Evolutionary conservation across 2,113 vertebrate species (phyloP).

Genomic region (Barnardius zonarius): DNA sequence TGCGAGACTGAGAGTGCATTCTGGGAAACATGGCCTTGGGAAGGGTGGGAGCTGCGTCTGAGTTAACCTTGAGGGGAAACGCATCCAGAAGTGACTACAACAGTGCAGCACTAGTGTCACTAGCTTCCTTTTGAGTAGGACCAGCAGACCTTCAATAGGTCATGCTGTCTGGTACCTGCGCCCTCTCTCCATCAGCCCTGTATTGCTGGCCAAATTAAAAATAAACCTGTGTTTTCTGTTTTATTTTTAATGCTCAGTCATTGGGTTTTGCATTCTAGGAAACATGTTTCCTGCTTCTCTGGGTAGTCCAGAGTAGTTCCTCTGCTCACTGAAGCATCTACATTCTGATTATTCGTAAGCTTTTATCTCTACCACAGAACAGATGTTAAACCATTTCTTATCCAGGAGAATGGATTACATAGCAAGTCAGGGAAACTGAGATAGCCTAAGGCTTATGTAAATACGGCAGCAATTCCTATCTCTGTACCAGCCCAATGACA

Average conservation of each 20-base stretch:
- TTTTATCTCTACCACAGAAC: neutral
- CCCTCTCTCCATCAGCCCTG: neutral
- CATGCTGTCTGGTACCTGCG: neutral
- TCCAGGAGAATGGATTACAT: neutral
- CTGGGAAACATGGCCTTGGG: neutral
- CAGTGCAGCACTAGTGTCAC: accelerated
- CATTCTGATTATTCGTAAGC: neutral
- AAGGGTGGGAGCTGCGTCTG: accelerated
- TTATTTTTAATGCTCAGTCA: neutral
- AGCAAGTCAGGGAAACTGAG: neutral
- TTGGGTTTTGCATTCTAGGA: neutral
- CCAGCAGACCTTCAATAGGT: neutral
- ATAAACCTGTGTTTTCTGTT: neutral
- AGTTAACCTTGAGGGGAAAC: neutral
- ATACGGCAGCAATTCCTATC: neutral
- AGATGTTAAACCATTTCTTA: neutral
- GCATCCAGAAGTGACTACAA: neutral
- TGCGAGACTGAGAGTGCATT: neutral
- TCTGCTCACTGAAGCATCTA: neutral
- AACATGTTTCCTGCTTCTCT: neutral
- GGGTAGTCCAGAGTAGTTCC: neutral
- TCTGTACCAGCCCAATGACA: neutral
- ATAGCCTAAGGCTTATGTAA: neutral
- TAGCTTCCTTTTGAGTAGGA: neutral
- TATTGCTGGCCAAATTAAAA: neutral